Evolutionary conservation across 1,140 invertebrate genomes (phyloP).

Genomic region (Psilanteris sp.): DNA sequence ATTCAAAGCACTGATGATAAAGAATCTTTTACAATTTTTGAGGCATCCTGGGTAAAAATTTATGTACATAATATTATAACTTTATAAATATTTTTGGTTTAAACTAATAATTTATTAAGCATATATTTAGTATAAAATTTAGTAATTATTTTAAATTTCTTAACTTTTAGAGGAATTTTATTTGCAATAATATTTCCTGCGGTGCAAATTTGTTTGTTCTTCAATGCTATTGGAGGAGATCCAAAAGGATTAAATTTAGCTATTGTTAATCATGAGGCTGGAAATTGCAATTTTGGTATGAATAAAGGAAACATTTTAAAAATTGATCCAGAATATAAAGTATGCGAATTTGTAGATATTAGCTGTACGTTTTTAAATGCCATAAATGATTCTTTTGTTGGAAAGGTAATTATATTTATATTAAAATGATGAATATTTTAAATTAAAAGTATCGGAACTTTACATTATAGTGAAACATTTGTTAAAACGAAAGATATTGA

Average conservation of each 20-base stretch:
- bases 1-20: slow-evolving; percentile 81
- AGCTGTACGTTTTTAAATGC: slow-evolving; percentile 82
- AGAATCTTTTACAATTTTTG: slow-evolving; percentile 84
- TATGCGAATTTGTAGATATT: slow-evolving; percentile 80
- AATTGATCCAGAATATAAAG: slow-evolving; percentile 59
- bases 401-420: slow-evolving; percentile 67
- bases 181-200: slow-evolving; percentile 91
- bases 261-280: slow-evolving; percentile 87
- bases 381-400: slow-evolving; percentile 77
- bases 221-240: slow-evolving; percentile 88
- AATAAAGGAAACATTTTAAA: slow-evolving; percentile 69
- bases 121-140: too few relatives aligned
- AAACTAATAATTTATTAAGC: too few relatives aligned
- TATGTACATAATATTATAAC: slow-evolving; percentile 11
- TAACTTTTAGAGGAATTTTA: slow-evolving; percentile 83
- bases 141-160: slow-evolving; percentile 14
- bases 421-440: too few relatives aligned
- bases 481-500: too few relatives aligned
- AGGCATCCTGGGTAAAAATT: slow-evolving; percentile 83
- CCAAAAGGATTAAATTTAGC: slow-evolving; percentile 86
- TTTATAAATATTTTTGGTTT: too few relatives aligned
- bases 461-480: too few relatives aligned
- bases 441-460: too few relatives aligned
- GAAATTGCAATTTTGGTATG: slow-evolving; percentile 72
- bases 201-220: slow-evolving; percentile 89